Evolutionary conservation across 2,113 vertebrate genomes (phyloP).

Genomic region (Sylvietta virens): DNA sequence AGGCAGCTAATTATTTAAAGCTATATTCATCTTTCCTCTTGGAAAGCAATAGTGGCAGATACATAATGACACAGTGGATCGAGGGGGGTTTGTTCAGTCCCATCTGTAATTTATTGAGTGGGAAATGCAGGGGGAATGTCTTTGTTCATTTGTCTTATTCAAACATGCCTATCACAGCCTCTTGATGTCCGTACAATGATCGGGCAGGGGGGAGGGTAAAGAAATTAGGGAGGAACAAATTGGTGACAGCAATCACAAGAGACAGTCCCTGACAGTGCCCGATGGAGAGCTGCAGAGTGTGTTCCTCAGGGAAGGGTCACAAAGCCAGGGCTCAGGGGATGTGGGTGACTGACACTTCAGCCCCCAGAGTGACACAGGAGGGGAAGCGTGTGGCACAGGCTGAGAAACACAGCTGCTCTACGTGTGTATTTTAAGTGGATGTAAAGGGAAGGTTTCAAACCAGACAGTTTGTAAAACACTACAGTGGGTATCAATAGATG

Average conservation of each 20-base stretch:
- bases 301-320: not conserved
- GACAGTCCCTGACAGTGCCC: rapidly evolving
- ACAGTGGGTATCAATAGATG: too few relatives aligned
- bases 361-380: too few relatives aligned
- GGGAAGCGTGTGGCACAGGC: rapidly evolving
- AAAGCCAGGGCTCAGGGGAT: rapidly evolving
- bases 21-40: slow-evolving; percentile 10
- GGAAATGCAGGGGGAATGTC: slow-evolving; percentile 35
- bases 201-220: not conserved
- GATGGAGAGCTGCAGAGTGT: not conserved
- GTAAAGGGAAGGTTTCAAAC: not conserved
- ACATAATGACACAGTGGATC: not conserved
- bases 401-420: not conserved
- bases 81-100: not conserved
- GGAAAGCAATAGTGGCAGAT: slow-evolving; percentile 34
- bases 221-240: slow-evolving; percentile 32
- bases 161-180: not conserved
- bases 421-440: rapidly evolving
- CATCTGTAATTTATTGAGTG: slow-evolving; percentile 46
- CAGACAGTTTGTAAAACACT: not conserved
- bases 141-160: slow-evolving; percentile 54
- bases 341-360: not conserved
- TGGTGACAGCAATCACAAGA: not conserved
- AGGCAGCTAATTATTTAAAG: slow-evolving; percentile 56
- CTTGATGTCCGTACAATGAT: not conserved